Evolutionary conservation across 2,888 invertebrate species (phyloP), one percentile per base, ranked within the genome.

Genomic region (Endomychus coccineus): DNA sequence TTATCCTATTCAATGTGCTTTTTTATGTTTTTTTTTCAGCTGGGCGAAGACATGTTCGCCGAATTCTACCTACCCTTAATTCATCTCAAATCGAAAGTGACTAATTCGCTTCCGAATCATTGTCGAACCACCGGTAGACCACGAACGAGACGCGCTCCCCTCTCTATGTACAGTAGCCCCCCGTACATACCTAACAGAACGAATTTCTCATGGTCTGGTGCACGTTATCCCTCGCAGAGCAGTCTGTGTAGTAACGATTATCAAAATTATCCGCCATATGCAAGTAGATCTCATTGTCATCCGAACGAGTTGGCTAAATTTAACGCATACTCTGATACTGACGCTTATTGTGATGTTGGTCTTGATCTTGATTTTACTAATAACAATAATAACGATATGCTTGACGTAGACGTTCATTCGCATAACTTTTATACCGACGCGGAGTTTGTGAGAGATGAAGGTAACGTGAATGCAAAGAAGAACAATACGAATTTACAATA

Each of bases 41-140:
- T 78, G 80, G 80, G 76, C 68, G 72, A 76, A 71, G 80, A 80
- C 72, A 75, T 80, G 74, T 78, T 78, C 73, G 78, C 81, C 71
- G 80, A 82, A 69, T 74, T n/a, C n/a, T n/a, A n/a, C n/a, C n/a
- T n/a, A n/a, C 78, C 69, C 77, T 79, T 78, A 42, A 44, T 52
- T 29, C 38, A 27, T 7, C 42, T 49, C 17, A 40, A 48, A 44
- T 40, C 50, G 34, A 54, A 50, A 50, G 51, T 54, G 9, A 56
- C 58, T 28, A 56, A 51, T 36, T 65, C 64, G 36, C 49, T 64
- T 19, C 64, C 64, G 2, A 54, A 51, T 40, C 58, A 54, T 23
- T 46, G 48, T 54, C 65, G 62, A 59, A 67, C 47, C 21, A 52
- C 49, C 33, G 52, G 56, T 42, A 51, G 51, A 37, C 51, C 55